phyloP scores from a whole-genome alignment of 1,140 invertebrate genomes.

The Tetragnatha versicolor region DNA sequence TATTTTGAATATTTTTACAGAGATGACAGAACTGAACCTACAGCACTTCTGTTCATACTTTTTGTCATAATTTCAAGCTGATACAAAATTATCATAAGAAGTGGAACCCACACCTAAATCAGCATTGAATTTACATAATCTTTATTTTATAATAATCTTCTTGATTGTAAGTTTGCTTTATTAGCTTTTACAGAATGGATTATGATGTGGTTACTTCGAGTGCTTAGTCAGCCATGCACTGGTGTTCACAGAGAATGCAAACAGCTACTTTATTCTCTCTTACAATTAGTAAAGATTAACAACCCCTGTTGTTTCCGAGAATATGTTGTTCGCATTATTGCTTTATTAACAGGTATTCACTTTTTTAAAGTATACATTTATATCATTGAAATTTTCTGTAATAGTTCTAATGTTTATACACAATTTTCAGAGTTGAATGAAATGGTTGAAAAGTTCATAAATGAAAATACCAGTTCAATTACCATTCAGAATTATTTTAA shows the following conservation, averaged over 20 bases:
- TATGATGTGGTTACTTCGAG: slow-evolving; percentile 45
- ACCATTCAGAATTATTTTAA: slow-evolving; percentile 35
- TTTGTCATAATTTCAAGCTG: no score
- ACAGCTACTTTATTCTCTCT: slow-evolving; percentile 31
- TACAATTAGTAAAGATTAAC: slow-evolving; percentile 27
- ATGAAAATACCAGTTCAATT: not conserved
- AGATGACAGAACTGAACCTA: no score
- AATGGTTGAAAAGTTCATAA: slow-evolving; percentile 13
- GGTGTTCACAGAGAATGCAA: slow-evolving; percentile 32
- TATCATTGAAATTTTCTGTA: no score
- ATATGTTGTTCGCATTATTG: not conserved
- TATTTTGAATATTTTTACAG: no score
- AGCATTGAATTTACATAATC: not conserved
- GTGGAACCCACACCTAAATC: no score
- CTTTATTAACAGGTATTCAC: slow-evolving; percentile 11
- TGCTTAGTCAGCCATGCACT: slow-evolving; percentile 14
- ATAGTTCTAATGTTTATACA: not conserved
- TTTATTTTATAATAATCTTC: not conserved
- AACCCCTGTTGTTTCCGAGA: not conserved
- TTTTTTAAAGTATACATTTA: no score
- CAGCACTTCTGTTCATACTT: no score
- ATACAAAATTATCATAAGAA: no score
- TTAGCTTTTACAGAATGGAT: slow-evolving; percentile 47
- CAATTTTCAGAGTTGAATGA: slow-evolving; percentile 26
- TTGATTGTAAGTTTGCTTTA: not conserved